Base-by-base conservation (phyloP, 2,888 invertebrate species). In the Andrena praecox region DNA sequence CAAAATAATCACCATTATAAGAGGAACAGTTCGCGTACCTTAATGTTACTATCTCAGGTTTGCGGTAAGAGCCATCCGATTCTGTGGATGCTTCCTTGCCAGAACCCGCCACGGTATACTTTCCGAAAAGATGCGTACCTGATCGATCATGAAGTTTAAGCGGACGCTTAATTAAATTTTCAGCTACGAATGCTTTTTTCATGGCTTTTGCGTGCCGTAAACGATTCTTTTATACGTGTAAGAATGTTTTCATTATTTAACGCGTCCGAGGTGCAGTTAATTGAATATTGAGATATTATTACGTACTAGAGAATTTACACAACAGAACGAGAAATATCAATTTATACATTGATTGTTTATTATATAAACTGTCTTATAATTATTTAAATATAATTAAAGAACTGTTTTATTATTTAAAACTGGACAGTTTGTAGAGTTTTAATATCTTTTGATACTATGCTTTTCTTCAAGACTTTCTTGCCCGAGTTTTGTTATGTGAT, bases 61-160 rank as follows among this genome's bases (percentile, higher is more conserved):
- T 97, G 97, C 94, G 97, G 97, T 24, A 95, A 96, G 90, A 96
- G 96, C 71, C 96, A 97, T 93, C 96, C 97, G 1, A 91, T 95
- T 0, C 93, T 96, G 7, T 97, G 97, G 97, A 93, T 97, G 64
- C 94, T 97, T 89, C 97, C 97, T 42, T 96, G 97, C 77, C 92
- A 93, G 80, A 93, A 92, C 87, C 90, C 93, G 10, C 93, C 94
- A 16, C 89, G 92, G 42, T 93, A 93, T 85, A 92, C 92, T 77
- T 93, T 92, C 74, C 91, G 93, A 69, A 90, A 92, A 68, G 94
- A 93, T 75, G 89, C 91, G 77, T 93, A 93, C 87, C 89, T 94
- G 62, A 90, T 94, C 56, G 92, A 94, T 80, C 93, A 94, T 77
- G 90, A 93, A 71, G 93, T 94, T 80, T 94, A 74, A 54, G 16